Evolutionary conservation across 2,113 vertebrate species (phyloP).

Genomic region (Balaeniceps rex): DNA sequence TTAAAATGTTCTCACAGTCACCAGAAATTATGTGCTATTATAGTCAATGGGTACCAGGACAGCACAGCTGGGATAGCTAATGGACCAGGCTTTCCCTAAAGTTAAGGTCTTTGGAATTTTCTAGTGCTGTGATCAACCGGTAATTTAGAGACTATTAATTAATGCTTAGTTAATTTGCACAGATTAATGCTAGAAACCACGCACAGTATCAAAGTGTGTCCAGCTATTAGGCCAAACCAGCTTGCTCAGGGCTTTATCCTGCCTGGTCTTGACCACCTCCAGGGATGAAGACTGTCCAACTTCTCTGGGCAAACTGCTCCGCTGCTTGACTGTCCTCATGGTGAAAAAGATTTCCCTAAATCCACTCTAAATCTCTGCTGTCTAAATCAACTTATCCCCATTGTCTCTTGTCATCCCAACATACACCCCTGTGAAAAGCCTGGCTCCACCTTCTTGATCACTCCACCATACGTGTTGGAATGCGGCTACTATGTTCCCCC

Average conservation of each 20-base stretch:
- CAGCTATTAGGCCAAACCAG: neutral
- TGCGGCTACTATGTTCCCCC: neutral
- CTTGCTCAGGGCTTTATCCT: neutral
- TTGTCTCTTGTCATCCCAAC: neutral
- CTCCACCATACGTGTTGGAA: neutral
- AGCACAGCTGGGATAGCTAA: neutral
- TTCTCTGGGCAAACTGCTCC: neutral
- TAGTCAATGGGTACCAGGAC: neutral
- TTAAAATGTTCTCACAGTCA: neutral
- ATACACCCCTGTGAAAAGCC: neutral
- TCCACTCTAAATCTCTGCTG: neutral
- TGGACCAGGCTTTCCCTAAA: neutral
- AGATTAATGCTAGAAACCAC: neutral
- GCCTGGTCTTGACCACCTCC: neutral
- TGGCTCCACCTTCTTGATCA: neutral
- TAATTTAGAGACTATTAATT: neutral
- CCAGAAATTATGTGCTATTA: neutral
- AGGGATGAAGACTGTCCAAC: neutral
- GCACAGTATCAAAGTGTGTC: neutral
- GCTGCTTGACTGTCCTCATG: neutral
- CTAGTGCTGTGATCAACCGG: neutral
- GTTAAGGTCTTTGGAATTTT: neutral
- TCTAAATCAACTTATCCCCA: neutral
- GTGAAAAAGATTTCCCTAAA: neutral
- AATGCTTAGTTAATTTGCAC: neutral